Evolutionary conservation across 2,888 invertebrate genomes (phyloP).

Genomic region (Xanthorhoe spadicearia): DNA sequence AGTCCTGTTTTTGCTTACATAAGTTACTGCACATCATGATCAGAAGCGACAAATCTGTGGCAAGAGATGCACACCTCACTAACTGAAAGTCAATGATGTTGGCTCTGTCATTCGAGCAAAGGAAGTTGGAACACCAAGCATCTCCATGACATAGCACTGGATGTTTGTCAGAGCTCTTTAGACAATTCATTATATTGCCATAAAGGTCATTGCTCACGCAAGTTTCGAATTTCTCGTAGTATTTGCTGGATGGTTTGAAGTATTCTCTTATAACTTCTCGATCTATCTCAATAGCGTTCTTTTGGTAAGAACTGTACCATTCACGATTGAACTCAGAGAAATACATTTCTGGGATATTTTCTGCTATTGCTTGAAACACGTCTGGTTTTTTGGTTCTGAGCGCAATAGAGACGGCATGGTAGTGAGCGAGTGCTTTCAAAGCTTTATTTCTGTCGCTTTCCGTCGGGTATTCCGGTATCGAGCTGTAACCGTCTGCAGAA

Average conservation of each 20-base stretch:
- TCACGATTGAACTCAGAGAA: constrained; percentile 54
- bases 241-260: constrained; percentile 53
- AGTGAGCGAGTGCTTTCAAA: constrained; percentile 59
- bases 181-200: constrained; percentile 50
- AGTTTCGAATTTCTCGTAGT: constrained; percentile 57
- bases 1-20: constrained; percentile 51
- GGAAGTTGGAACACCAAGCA: constrained; percentile 63
- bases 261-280: constrained; percentile 52
- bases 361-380: constrained; percentile 51
- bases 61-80: constrained; percentile 58
- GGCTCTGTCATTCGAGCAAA: constrained; percentile 52
- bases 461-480: constrained; percentile 50
- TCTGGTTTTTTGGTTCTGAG: constrained; percentile 53
- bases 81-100: constrained; percentile 64
- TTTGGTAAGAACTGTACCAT: constrained; percentile 58
- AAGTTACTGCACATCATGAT: constrained; percentile 51
- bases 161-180: constrained; percentile 45
- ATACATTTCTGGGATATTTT: constrained; percentile 54
- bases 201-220: constrained; percentile 54
- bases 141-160: constrained; percentile 64
- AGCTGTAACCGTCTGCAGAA: constrained; percentile 47
- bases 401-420: constrained; percentile 63
- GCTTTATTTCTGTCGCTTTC: constrained; percentile 50
- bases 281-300: constrained; percentile 55
- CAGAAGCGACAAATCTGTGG: constrained; percentile 57